Conservation (phyloP, 2,797 vertebrate species). For the Vireo griseus region DNA sequence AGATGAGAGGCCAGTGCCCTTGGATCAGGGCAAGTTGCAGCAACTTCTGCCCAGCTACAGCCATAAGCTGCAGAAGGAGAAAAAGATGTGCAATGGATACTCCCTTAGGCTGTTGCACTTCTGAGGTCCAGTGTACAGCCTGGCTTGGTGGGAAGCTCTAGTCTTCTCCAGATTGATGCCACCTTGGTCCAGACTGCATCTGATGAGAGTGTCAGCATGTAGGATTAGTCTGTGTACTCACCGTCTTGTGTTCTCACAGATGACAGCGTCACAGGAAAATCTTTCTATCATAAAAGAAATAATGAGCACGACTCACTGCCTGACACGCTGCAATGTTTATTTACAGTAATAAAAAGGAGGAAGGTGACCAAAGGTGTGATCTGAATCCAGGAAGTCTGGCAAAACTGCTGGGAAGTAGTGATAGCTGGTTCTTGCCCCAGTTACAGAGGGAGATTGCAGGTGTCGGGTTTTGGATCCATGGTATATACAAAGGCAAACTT, state of each 20-base stretch:
- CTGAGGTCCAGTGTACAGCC: accelerated
- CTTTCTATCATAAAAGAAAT: not conserved
- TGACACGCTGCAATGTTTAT: not conserved
- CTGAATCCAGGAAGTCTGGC: not conserved
- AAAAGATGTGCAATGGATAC: not conserved
- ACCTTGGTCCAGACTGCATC: not conserved
- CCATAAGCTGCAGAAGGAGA: not conserved
- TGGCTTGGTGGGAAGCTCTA: not conserved
- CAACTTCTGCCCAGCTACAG: not conserved
- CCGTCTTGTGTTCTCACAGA: accelerated
- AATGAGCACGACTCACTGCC: not conserved
- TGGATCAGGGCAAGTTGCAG: not conserved
- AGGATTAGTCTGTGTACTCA: accelerated
- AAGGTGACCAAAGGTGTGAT: not conserved
- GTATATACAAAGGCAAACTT: not conserved
- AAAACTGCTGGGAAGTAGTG: not conserved
- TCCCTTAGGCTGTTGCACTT: not conserved
- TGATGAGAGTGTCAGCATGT: not conserved
- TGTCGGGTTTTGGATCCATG: not conserved
- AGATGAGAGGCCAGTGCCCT: not conserved
- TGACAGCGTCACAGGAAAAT: not conserved
- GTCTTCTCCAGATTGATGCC: accelerated
- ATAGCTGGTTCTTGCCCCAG: not conserved
- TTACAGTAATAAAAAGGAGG: not conserved
- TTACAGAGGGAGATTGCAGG: not conserved